Conservation (phyloP, 2,888 invertebrate genomes). For the Eubasilissa splendida region DNA sequence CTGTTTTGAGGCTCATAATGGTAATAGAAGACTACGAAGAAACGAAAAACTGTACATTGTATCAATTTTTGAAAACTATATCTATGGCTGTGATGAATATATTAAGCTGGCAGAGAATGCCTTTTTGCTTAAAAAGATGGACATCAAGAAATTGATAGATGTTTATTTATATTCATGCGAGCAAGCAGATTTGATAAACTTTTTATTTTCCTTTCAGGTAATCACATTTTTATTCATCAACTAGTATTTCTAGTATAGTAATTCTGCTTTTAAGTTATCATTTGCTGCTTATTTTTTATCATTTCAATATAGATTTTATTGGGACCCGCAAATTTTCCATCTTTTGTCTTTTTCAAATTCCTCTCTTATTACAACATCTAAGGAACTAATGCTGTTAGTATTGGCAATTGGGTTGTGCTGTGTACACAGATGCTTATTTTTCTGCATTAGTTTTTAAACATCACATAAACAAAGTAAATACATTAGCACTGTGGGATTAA, state of each 20-base stretch:
- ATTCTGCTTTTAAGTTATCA: background rate
- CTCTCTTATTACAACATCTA: too few species aligned
- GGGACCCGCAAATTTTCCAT: too few species aligned
- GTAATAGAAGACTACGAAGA: too few species aligned
- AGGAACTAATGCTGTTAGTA: too few species aligned
- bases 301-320: background rate
- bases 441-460: too few species aligned
- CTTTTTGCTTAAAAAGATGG: background rate
- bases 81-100: background rate
- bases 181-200: constrained; percentile 15
- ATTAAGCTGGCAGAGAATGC: background rate
- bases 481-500: too few species aligned
- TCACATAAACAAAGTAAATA: too few species aligned
- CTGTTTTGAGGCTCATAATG: too few species aligned
- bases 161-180: constrained; percentile 22
- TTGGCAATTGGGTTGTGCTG: too few species aligned
- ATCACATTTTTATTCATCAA: background rate
- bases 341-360: too few species aligned
- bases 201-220: constrained; percentile 27
- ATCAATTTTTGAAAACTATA: background rate
- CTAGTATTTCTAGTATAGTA: background rate
- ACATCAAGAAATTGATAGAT: constrained; percentile 13
- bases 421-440: too few species aligned
- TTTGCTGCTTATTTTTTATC: background rate
- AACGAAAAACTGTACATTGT: too few species aligned